Base-by-base conservation (phyloP, 2,113 vertebrate genomes). In the Mustelus asterias region DNA sequence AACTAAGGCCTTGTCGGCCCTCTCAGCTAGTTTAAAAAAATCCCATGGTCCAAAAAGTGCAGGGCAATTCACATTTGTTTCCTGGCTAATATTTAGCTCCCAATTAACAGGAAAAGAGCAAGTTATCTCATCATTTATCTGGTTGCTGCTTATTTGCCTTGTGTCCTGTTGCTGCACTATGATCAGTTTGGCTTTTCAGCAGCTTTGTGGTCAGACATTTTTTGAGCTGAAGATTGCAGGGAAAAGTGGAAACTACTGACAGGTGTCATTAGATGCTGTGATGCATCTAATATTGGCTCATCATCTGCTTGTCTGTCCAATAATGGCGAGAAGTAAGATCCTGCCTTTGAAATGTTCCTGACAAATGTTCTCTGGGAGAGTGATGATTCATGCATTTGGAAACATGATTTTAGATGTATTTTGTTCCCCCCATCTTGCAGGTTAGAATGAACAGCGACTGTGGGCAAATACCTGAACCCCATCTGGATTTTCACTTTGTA, bases 311-410 rank as follows among this genome's bases (percentile, higher is more conserved):
- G n/a, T 83, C 18, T 20, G 37, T 37, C 78, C n/a, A 41, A 37
- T 16, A 41, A 83, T 3, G 18, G 14, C 16, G 11, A 20, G 37
- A 83, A 83, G 6, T 96, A 97, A 96, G 96, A 83, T 95, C 58
- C 41, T 13, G 16, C 95, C 70, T 96, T 97, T 96, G 60, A 83
- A 65, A 96, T 96, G 96, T 95, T 96, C n/a, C 96, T 96, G 96
- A 89, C 96, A 76, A 76, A 33, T 18, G 96, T 24, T 8, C 96
- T 54, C 33, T 94, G 96, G 96, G 96, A 96, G 96, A 95, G 18
- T 37, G n/a, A 4, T 0, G 3, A 63, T 0, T 69, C 92, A 10
- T 20, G 76, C 96, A 48, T 92, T 96, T 29, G 26, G 22, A 94
- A 95, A 60, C 72, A 29, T 26, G 78, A 96, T 85, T 80, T 96